phyloP scores from a whole-genome alignment of 2,113 vertebrate genomes.

The Xyrauchen texanus region DNA sequence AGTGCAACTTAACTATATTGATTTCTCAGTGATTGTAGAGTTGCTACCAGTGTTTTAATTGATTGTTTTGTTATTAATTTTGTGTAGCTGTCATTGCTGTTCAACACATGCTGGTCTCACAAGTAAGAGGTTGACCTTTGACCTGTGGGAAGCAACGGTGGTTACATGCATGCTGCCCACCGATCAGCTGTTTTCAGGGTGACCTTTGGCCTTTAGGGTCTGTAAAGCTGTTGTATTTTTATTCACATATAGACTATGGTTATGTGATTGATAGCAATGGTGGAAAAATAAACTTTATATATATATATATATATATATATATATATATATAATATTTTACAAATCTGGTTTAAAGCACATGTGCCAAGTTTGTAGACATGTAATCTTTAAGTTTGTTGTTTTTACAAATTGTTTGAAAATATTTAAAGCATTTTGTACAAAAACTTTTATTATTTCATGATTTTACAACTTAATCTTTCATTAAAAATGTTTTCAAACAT shows the following conservation, averaged over 20 bases:
- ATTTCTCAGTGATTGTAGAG: constrained; percentile 28
- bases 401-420: no score
- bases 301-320: no score
- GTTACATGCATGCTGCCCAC: background rate
- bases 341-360: no score
- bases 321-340: no score
- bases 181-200: background rate
- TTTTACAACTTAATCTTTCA: no score
- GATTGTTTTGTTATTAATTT: constrained; percentile 8
- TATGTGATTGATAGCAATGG: background rate
- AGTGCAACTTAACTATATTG: background rate
- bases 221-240: background rate
- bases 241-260: background rate
- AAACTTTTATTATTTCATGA: no score
- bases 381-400: no score
- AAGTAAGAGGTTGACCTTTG: constrained; percentile 1
- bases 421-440: no score
- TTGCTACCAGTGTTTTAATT: background rate
- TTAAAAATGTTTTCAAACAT: no score
- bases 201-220: constrained; percentile 3
- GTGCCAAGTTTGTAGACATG: no score
- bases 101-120: constrained; percentile 23
- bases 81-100: background rate
- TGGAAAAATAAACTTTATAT: no score
- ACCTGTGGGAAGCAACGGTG: constrained; percentile 13